Conservation (phyloP, 23 tunicate genomes). For the Ciona savignyi region DNA sequence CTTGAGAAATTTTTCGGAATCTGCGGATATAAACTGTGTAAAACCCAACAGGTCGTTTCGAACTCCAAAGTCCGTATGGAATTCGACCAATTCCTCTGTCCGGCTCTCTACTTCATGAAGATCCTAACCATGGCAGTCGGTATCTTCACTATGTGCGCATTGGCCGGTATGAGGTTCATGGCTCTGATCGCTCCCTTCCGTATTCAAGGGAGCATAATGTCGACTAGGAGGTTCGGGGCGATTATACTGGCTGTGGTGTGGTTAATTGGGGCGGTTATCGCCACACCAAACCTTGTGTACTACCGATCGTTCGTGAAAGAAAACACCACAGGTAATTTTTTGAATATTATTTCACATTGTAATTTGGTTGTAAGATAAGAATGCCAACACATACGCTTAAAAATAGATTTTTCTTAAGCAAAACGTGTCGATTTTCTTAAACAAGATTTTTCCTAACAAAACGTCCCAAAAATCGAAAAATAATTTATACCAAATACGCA, state of each 20-base stretch:
- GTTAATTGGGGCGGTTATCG: slow-evolving; percentile 20
- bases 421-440: no score
- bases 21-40: no score
- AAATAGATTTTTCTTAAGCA: no score
- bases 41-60: not conserved
- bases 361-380: no score
- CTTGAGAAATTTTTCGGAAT: no score
- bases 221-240: slow-evolving; percentile 43
- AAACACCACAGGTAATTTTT: no score
- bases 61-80: not conserved
- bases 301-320: no score
- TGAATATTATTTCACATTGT: no score
- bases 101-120: slow-evolving; percentile 33
- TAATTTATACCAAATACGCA: no score
- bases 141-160: slow-evolving; percentile 76
- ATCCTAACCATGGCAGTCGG: slow-evolving; percentile 47
- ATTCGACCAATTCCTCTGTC: slow-evolving; percentile 20
- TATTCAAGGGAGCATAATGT: slow-evolving; percentile 38
- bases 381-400: no score
- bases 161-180: slow-evolving; percentile 70
- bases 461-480: no score
- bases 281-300: slow-evolving; percentile 31
- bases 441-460: no score
- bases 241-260: slow-evolving; percentile 37
- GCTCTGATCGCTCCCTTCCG: slow-evolving; percentile 62